These are phyloP conservation scores for Atherinosoma microstoma DNA, from an alignment of 2,797 vertebrate species.

Conservation along the genomic window DNA sequence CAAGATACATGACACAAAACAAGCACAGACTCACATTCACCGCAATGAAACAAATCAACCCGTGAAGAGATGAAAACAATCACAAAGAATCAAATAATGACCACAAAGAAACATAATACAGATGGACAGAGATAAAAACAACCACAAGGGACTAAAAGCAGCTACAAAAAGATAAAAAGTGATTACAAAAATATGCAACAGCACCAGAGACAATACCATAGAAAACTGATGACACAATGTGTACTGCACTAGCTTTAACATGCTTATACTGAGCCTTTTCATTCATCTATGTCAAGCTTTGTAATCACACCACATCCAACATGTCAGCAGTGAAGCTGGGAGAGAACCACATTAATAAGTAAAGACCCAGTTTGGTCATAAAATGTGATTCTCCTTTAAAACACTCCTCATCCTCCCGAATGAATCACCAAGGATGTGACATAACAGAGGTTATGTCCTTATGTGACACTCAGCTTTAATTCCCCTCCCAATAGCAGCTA, in stretches of 20 bases:
- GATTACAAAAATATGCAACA: not conserved
- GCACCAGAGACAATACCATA: not conserved
- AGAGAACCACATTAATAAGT: not conserved
- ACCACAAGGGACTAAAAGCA: no score
- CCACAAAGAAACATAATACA: no score
- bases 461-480: conserved; percentile 16
- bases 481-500: not conserved
- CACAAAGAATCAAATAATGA: no score
- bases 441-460: conserved; percentile 19
- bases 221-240: no score
- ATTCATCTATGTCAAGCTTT: not conserved
- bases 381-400: not conserved
- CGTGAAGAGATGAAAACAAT: no score
- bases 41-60: no score
- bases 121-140: no score
- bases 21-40: no score
- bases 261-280: not conserved
- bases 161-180: not conserved
- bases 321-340: not conserved
- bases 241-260: not conserved
- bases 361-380: not conserved
- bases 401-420: not conserved
- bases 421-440: not conserved
- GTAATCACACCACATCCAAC: not conserved
- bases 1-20: no score